phyloP scores from a whole-genome alignment of 2,888 invertebrate species.

The Eupithecia tripunctaria region DNA sequence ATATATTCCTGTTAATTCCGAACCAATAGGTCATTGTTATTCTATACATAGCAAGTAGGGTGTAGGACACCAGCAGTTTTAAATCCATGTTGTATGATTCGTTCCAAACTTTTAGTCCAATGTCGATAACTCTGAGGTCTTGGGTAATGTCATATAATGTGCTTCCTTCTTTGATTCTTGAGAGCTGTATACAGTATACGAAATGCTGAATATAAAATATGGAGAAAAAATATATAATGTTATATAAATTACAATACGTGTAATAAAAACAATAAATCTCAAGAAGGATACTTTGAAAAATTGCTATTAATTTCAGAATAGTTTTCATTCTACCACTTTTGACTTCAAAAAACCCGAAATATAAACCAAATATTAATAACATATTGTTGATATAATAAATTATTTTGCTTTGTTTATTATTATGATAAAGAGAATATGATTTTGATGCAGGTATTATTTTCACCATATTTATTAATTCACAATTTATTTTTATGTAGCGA shows the following conservation, averaged over 20 bases:
- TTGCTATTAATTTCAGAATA: neutral
- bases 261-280: neutral
- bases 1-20: neutral
- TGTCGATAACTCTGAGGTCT: constrained; percentile 4
- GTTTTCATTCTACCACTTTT: neutral
- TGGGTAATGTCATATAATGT: neutral
- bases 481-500: neutral
- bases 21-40: neutral
- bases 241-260: too few species aligned
- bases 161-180: neutral
- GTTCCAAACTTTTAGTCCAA: neutral
- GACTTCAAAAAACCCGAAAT: neutral
- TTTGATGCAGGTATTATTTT: neutral
- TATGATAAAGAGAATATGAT: neutral
- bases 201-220: neutral
- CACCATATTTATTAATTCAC: neutral
- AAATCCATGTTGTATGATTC: neutral
- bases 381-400: neutral
- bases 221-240: neutral
- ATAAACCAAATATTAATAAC: neutral
- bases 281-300: neutral
- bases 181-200: neutral
- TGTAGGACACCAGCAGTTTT: neutral
- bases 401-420: neutral
- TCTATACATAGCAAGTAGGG: neutral